A percentile compares a stretch with the other conserved stretches of the same genome.
phyloP scores from a whole-genome alignment of 2,888 invertebrate genomes.

The Megamerina dolium region DNA sequence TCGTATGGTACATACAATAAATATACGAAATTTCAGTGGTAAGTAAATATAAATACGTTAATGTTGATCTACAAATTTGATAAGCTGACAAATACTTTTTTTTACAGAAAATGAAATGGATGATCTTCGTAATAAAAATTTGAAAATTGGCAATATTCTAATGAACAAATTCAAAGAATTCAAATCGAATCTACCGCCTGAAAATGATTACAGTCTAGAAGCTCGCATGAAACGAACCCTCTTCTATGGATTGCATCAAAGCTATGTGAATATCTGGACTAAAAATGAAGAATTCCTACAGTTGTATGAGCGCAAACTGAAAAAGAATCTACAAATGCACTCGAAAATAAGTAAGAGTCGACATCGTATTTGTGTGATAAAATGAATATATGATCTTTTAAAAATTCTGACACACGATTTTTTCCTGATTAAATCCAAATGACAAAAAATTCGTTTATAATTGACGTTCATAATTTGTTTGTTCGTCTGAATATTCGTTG shows the following conservation, averaged over 20 bases:
- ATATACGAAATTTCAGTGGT: conserved; percentile 45
- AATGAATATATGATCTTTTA: no score
- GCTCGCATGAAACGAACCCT: conserved; percentile 47
- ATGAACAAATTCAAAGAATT: conserved; percentile 45
- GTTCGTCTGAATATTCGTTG: no score
- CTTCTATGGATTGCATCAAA: conserved; percentile 47
- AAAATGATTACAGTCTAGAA: conserved; percentile 43
- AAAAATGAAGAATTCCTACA: conserved; percentile 44
- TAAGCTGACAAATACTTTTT: no score
- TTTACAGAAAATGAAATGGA: conserved; percentile 44
- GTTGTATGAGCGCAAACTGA: conserved; percentile 44
- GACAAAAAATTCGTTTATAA: no score
- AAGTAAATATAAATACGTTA: conserved; percentile 9
- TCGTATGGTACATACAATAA: conserved; percentile 44
- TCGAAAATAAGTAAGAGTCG: conserved; percentile 48
- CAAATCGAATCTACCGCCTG: conserved; percentile 40
- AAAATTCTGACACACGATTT: no score
- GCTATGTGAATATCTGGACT: conserved; percentile 45
- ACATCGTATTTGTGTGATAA: background rate
- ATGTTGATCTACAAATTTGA: background rate
- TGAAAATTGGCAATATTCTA: conserved; percentile 43
- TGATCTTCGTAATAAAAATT: conserved; percentile 42
- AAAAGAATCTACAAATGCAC: conserved; percentile 46
- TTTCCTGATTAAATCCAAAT: no score
- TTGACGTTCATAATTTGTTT: no score